Base-by-base conservation (phyloP, 2,797 vertebrate genomes). In the Miichthys miiuy region DNA sequence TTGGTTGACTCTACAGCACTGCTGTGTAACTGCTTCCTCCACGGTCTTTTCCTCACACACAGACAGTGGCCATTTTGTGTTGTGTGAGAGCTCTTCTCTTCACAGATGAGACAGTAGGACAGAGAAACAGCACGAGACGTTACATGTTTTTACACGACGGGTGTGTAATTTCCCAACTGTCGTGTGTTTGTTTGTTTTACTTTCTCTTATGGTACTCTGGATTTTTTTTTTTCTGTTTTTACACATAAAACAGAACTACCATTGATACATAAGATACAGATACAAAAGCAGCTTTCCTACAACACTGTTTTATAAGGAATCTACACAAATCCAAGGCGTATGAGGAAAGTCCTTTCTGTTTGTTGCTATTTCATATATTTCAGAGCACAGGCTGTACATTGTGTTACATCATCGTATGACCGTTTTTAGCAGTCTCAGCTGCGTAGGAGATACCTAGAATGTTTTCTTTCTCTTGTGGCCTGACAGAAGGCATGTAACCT, bases 51-150 rank as follows among this genome's bases (percentile, higher is more conserved):
- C 71, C 82, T 80, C 86, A 38, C 34, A 83, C 30, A 79, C 83
- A 86, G 87, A 79, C 87, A 82, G 93, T 87, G 79, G 91, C 92
- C 91, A 93, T 94, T 92, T 94, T 93, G 89, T 92, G 66, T 80
- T 34, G 23, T 1, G 80, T 38, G 74, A 73, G 55, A 68, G 74
- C 30, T 80, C 61, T 68, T 77, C 44, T 51, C 60, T 68, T 77
- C 57, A 72, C 68, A 66, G 46, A 81, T 75, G 75, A 78, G 63
- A 83, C 55, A 16, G 46, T 62, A 71, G 17, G 23, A 75, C 60
- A 48, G 50, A 77, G 68, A 64, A 69, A 75, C 60, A 67, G 41
- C 64, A 55, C 17, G 34, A 70, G 42, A 55, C 55, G 23, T 20
- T 0, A 47, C 34, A 71, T 48, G 58, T 63, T 73, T 79, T 65